A percentile compares a stretch with the other conserved stretches of the same genome.
Conservation (phyloP, 37 sponge, comb jelly and placozoan genomes). For the Spongilla lacustris region DNA sequence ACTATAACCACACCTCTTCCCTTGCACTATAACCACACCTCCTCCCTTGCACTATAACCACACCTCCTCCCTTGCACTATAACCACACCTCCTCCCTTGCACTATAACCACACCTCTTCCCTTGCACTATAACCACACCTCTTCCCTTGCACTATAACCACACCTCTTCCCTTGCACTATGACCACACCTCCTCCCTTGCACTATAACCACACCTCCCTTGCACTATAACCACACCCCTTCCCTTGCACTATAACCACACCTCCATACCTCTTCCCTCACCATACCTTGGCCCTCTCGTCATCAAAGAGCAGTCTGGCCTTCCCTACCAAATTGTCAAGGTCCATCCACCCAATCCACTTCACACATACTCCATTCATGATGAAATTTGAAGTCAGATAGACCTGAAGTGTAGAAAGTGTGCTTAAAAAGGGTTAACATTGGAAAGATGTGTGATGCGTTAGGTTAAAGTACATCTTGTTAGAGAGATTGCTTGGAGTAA, state of each 20-base stretch:
- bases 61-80: too few species aligned
- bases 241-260: not conserved
- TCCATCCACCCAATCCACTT: constrained; percentile 94
- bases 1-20: too few species aligned
- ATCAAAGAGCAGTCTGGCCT: constrained; percentile 84
- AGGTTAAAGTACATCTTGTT: too few species aligned
- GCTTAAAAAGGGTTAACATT: too few species aligned
- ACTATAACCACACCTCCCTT: too few species aligned
- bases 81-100: too few species aligned
- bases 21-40: too few species aligned
- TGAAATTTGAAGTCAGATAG: constrained; percentile 72
- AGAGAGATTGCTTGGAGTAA: too few species aligned
- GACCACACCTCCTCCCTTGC: not conserved
- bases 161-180: not conserved
- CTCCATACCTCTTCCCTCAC: not conserved
- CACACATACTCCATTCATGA: constrained; percentile 97
- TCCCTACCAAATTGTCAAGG: constrained; percentile 82
- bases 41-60: too few species aligned
- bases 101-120: too few species aligned
- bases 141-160: not conserved
- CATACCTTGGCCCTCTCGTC: constrained; percentile 85
- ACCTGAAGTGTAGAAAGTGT: constrained; percentile 40
- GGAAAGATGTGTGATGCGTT: too few species aligned
- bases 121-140: not conserved
- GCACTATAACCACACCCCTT: too few species aligned